Evolutionary conservation across 1,140 invertebrate species (phyloP).

Genomic region (Augochlora pura): DNA sequence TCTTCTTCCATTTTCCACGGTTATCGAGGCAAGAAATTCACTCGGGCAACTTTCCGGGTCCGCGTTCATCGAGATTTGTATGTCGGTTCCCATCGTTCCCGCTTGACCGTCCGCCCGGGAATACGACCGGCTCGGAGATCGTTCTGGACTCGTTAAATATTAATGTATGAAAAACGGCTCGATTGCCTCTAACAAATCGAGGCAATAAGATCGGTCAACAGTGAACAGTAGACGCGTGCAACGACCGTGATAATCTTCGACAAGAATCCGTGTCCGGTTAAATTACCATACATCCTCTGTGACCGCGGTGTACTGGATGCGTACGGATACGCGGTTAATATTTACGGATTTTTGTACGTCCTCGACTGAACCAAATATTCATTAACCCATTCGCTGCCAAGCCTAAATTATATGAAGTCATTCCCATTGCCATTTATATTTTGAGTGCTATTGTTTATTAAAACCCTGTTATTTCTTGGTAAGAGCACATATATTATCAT

Average conservation of each 20-base stretch:
- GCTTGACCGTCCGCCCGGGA: too few species aligned
- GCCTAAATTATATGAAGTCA: too few species aligned
- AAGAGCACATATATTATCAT: too few species aligned
- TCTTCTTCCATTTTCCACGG: background rate
- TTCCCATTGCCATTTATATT: too few species aligned
- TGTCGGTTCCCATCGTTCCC: background rate
- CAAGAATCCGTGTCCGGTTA: slow-evolving; percentile 13
- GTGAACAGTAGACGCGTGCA: slow-evolving; percentile 39
- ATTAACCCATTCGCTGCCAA: too few species aligned
- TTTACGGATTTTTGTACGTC: too few species aligned
- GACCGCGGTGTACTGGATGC: slow-evolving; percentile 43
- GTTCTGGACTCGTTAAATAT: slow-evolving; percentile 20
- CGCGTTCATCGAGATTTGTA: background rate
- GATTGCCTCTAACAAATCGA: slow-evolving; percentile 23
- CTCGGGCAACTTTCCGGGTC: background rate
- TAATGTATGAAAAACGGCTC: slow-evolving; percentile 2
- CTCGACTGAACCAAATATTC: too few species aligned
- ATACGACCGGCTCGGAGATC: background rate
- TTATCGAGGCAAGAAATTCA: slow-evolving; percentile 6
- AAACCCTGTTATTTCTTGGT: too few species aligned
- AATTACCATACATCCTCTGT: slow-evolving; percentile 51
- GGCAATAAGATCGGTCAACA: background rate
- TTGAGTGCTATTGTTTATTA: too few species aligned
- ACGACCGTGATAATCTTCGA: slow-evolving; percentile 32
- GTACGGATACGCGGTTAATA: too few species aligned